Evolutionary conservation across 2,113 vertebrate genomes (phyloP).

Genomic region (rabbit (Oryctolagus cuniculus)): mOryCun1.1 NC_091445.1:6260501-6261000

Average conservation of each 20-base stretch:
- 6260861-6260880: background rate
- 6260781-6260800: constrained; percentile 33
- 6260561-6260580: background rate
- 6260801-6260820: background rate
- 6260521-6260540: background rate
- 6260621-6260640: constrained; percentile 25
- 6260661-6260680: constrained; percentile 18
- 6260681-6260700: constrained; percentile 36
- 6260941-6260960: constrained; percentile 25
- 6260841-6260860: constrained; percentile 33
- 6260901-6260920: background rate
- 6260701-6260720: constrained; percentile 15
- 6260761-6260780: background rate
- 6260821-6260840: constrained; percentile 13
- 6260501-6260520: background rate
- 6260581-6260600: background rate
- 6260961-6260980: constrained; percentile 48
- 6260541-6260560: background rate
- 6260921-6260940: background rate
- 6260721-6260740: constrained; percentile 27
- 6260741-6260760: constrained; percentile 43
- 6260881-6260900: constrained; percentile 2
- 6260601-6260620: background rate
- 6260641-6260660: constrained; percentile 35
- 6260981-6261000: constrained; percentile 7